Evolutionary conservation across 1,140 invertebrate species (phyloP), one percentile per base, ranked within the genome.

Genomic region (Chironomus tepperi): DNA sequence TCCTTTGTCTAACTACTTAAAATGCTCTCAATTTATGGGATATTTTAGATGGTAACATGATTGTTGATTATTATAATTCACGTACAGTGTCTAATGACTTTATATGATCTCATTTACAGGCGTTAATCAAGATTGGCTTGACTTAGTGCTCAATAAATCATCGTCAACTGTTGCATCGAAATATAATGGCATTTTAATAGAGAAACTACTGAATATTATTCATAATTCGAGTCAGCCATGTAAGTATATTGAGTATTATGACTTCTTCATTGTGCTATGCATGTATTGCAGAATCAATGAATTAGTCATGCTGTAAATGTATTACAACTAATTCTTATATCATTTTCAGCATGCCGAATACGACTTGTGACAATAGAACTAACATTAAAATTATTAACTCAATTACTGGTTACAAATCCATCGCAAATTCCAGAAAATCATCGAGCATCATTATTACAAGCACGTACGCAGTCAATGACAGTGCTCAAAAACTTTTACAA

Each of bases 401-500:
- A 87, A 81, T 81, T 88, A 75, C 85, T 86, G 2, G 83, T 86
- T 74, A 81, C 82, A 0, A 79, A 83, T 78, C 78, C 78, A 76
- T 80, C 85, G 78, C 77, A 85, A 79, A 80, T 86, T 19, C 83
- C 82, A 57, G 80, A 84, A 73, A 76, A 78, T 0, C 85, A 87
- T 77, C 80, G 87, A 82, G 84, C 79, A 77, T 80, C 79, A 83
- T 84, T 81, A 82, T 86, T 80, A 78, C 87, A 89, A 73, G 90
- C 94, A 7, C 88, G 90, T 76, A 92, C 94, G 78, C 92, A 96
- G 79, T 93, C 94, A 76, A 95, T 93, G 57, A 87, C 91, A 18
- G 84, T 95, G 12, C 86, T 98, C 1, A 87, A 94, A 57, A 96
- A 96, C 85, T 97, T 97, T 81, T 98, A 97, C 82, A 98, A 97